phyloP scores from a whole-genome alignment of 2,113 vertebrate species.

The Columba livia region DNA sequence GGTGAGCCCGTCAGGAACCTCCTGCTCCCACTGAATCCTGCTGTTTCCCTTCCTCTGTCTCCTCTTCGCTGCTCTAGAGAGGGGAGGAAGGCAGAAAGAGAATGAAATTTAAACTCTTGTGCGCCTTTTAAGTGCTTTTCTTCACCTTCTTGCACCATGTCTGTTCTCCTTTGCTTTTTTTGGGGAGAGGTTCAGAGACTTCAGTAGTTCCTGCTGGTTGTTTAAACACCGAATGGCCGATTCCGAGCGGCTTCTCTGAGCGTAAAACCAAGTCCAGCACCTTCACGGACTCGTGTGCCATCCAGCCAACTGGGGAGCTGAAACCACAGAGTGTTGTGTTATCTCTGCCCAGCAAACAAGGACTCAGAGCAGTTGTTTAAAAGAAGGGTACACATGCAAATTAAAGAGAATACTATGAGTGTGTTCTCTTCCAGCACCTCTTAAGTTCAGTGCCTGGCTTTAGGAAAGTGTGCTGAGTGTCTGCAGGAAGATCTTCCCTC shows the following conservation, averaged over 20 bases:
- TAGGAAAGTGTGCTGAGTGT: background rate
- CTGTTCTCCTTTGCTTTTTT: conserved; percentile 15
- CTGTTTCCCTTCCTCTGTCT: conserved; percentile 4
- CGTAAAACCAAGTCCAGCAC: background rate
- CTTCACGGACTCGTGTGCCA: background rate
- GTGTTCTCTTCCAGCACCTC: background rate
- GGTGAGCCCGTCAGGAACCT: conserved; percentile 29
- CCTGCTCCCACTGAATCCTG: conserved; percentile 25
- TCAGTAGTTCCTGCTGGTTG: background rate
- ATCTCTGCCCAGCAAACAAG: background rate
- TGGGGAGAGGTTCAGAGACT: background rate
- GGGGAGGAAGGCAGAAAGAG: conserved; percentile 26
- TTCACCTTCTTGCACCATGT: background rate
- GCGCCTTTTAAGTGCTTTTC: conserved; percentile 24
- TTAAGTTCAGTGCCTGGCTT: background rate
- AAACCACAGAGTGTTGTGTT: background rate
- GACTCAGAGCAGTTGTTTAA: conserved; percentile 1
- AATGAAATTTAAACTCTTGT: background rate
- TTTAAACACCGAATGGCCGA: background rate
- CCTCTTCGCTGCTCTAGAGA: background rate
- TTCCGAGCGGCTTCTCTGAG: background rate
- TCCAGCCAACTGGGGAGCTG: background rate
- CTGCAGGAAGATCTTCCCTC: background rate
- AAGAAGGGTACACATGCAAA: conserved; percentile 29
- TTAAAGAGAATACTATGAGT: conserved; percentile 37